Conservation (phyloP, 2,888 invertebrate species). For the Amitus sp. region DNA sequence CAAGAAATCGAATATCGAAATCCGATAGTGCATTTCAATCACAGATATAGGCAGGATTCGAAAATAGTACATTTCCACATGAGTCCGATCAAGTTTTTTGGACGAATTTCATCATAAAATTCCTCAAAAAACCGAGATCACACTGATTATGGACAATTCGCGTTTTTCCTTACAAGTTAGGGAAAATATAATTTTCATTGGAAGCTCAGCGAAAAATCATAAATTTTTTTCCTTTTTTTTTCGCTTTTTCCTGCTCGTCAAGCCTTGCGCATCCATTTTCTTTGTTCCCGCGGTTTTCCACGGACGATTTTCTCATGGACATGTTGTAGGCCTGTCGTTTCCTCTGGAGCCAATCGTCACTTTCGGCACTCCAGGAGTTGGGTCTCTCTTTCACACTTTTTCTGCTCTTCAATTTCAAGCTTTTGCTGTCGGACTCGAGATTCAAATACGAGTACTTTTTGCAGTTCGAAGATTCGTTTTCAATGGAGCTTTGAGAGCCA, state of each 20-base stretch:
- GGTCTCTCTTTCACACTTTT: slow-evolving; percentile 48
- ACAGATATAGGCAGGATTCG: no score
- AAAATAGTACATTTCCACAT: no score
- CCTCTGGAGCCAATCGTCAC: slow-evolving; percentile 55
- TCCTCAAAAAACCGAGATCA: no score
- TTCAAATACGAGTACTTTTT: slow-evolving; percentile 47
- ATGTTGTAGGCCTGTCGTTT: slow-evolving; percentile 56
- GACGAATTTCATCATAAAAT: no score
- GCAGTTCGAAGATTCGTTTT: slow-evolving; percentile 27
- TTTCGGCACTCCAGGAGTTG: slow-evolving; percentile 57
- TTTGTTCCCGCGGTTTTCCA: slow-evolving; percentile 47
- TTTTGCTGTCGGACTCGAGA: slow-evolving; percentile 42
- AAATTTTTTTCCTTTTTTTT: slow-evolving; percentile 52
- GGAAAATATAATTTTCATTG: no score
- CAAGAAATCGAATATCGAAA: no score
- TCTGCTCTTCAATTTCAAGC: slow-evolving; percentile 12
- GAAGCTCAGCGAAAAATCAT: slow-evolving; percentile 58
- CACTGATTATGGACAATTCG: no score
- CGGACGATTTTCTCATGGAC: slow-evolving; percentile 42
- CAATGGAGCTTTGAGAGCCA: slow-evolving; percentile 31
- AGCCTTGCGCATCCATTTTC: slow-evolving; percentile 48
- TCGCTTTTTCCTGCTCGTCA: slow-evolving; percentile 38
- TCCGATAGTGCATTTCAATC: no score
- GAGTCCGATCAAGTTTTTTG: no score
- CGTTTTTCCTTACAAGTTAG: no score